phyloP scores from a whole-genome alignment of 1,140 invertebrate genomes.

The Choristoneura fumiferana region DNA sequence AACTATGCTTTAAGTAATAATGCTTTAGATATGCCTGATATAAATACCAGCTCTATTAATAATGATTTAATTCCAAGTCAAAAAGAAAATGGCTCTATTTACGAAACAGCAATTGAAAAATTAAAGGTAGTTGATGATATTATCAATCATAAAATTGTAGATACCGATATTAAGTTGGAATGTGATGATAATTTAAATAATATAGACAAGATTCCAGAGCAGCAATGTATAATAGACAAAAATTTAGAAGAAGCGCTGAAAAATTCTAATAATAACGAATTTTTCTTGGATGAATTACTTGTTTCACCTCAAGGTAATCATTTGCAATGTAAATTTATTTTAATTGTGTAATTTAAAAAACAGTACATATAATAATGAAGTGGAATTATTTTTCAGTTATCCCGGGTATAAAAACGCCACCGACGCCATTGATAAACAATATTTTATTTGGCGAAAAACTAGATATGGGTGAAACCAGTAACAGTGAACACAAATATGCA shows the following conservation, averaged over 20 bases:
- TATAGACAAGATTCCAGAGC: neutral
- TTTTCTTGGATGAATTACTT: constrained; percentile 48
- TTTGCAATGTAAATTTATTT: neutral
- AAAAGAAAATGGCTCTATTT: neutral
- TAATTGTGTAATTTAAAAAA: neutral
- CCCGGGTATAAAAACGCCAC: constrained; percentile 32
- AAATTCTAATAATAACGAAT: constrained; percentile 42
- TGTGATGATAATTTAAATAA: neutral
- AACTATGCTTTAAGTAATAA: neutral
- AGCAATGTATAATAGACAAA: constrained; percentile 50
- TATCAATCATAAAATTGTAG: neutral
- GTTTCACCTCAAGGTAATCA: constrained; percentile 48
- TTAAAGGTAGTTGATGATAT: neutral
- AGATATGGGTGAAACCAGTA: constrained; percentile 21
- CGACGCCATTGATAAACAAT: constrained; percentile 57
- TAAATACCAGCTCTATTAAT: too few species aligned
- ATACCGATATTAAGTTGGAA: too few species aligned
- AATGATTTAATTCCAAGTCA: neutral
- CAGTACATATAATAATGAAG: too few species aligned
- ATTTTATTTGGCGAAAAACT: constrained; percentile 57
- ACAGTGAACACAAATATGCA: constrained; percentile 17
- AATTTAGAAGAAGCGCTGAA: constrained; percentile 58
- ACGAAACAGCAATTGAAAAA: neutral
- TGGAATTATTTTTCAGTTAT: constrained; percentile 33
- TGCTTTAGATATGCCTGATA: neutral